Conservation (phyloP, 2,113 vertebrate genomes). For the Crocuta crocuta region DNA sequence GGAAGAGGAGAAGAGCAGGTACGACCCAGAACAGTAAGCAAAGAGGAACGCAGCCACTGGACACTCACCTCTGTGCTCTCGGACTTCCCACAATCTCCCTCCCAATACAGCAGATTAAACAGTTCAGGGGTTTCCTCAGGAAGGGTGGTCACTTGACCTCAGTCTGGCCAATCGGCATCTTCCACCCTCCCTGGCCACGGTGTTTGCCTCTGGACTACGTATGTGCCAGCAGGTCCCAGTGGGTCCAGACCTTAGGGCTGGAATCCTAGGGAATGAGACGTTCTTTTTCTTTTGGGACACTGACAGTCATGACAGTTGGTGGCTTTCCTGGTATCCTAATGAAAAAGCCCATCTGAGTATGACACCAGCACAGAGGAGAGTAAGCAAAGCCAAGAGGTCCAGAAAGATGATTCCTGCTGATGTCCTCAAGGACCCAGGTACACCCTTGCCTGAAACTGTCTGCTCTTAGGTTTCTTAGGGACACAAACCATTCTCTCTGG, state of each 20-base stretch:
- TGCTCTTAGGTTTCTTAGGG: too few species aligned
- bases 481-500: too few species aligned
- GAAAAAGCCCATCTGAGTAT: neutral
- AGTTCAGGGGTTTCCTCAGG: too few species aligned
- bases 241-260: neutral
- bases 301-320: neutral
- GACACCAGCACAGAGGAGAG: neutral
- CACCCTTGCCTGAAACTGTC: too few species aligned
- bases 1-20: neutral
- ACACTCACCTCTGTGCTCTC: neutral
- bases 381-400: neutral
- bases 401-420: too few species aligned
- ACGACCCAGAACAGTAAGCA: neutral
- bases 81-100: neutral
- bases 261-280: neutral
- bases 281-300: neutral
- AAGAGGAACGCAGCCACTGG: neutral
- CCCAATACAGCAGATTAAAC: neutral
- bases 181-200: neutral
- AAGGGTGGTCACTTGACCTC: neutral
- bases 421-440: too few species aligned
- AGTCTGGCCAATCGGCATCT: neutral
- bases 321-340: neutral
- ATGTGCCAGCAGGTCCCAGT: neutral
- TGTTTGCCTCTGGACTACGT: neutral